These are phyloP conservation scores for Arenaria interpres DNA, from an alignment of 2,113 vertebrate species.

Conservation along the genomic window DNA sequence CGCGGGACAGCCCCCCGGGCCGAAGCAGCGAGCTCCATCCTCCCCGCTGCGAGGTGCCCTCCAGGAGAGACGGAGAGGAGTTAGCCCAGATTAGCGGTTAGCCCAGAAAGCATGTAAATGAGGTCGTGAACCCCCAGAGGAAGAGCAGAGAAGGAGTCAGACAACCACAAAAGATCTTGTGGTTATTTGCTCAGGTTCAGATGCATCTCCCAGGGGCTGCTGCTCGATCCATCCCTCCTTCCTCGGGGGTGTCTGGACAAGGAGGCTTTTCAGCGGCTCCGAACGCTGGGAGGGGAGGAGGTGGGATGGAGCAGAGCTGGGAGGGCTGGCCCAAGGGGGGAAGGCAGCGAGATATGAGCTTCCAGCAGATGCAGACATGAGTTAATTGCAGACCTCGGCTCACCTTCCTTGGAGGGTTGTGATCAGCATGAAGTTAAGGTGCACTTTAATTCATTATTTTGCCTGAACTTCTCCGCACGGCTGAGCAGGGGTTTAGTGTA, in stretches of 20 bases:
- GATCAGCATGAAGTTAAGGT: constrained; percentile 27
- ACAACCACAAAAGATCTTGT: neutral
- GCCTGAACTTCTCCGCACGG: neutral
- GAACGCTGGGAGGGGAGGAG: neutral
- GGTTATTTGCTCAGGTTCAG: neutral
- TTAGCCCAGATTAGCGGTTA: neutral
- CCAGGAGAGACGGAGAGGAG: neutral
- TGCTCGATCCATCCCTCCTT: neutral
- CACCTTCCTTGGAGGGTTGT: neutral
- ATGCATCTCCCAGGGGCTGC: neutral
- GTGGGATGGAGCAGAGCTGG: neutral
- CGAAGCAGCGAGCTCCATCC: neutral
- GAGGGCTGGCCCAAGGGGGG: neutral
- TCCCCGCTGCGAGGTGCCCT: neutral
- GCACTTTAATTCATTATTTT: neutral
- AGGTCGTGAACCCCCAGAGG: neutral
- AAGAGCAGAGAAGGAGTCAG: neutral
- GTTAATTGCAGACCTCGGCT: neutral
- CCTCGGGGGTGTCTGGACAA: neutral
- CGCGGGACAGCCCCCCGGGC: fast-evolving
- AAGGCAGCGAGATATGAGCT: fast-evolving
- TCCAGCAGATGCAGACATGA: constrained; percentile 16
- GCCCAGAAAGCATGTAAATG: neutral
- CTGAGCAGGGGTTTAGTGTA: neutral
- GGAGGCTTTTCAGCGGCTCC: neutral